Conservation (phyloP, 2,888 invertebrate genomes). For the Auanema freiburgensis region DNA sequence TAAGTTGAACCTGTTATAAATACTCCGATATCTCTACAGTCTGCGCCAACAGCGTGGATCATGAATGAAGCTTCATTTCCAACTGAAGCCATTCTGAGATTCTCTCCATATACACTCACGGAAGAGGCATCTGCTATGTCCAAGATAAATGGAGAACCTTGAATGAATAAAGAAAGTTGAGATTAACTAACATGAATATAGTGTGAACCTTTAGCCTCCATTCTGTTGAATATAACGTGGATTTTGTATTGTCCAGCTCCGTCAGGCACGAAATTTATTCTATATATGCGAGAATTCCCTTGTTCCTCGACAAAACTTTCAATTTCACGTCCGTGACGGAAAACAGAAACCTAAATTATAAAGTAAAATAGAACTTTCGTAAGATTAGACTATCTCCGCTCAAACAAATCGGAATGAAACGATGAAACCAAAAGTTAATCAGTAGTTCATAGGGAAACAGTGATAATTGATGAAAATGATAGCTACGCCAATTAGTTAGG, state of each 20-base stretch:
- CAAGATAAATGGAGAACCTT: slow-evolving; percentile 66
- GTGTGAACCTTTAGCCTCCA: slow-evolving; percentile 75
- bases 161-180: slow-evolving; percentile 22
- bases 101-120: slow-evolving; percentile 72
- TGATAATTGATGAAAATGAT: no score
- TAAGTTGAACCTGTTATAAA: slow-evolving; percentile 64
- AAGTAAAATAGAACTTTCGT: no score
- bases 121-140: slow-evolving; percentile 67
- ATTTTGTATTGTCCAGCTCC: slow-evolving; percentile 74
- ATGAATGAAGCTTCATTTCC: slow-evolving; percentile 71
- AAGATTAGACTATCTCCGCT: no score
- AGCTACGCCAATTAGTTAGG: no score
- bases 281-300: slow-evolving; percentile 23
- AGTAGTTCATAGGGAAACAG: no score
- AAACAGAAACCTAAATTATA: slow-evolving; percentile 50
- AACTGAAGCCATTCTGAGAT: slow-evolving; percentile 70
- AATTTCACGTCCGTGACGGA: slow-evolving; percentile 67
- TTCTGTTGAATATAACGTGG: slow-evolving; percentile 90
- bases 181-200: neutral
- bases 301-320: slow-evolving; percentile 70
- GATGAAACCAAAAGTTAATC: no score
- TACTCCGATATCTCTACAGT: slow-evolving; percentile 65
- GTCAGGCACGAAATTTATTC: slow-evolving; percentile 69
- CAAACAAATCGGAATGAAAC: no score
- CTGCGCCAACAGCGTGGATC: slow-evolving; percentile 68